Evolutionary conservation across 2,888 invertebrate genomes (phyloP), one percentile per base, ranked within the genome.

Genomic region (Plebejus anna): DNA sequence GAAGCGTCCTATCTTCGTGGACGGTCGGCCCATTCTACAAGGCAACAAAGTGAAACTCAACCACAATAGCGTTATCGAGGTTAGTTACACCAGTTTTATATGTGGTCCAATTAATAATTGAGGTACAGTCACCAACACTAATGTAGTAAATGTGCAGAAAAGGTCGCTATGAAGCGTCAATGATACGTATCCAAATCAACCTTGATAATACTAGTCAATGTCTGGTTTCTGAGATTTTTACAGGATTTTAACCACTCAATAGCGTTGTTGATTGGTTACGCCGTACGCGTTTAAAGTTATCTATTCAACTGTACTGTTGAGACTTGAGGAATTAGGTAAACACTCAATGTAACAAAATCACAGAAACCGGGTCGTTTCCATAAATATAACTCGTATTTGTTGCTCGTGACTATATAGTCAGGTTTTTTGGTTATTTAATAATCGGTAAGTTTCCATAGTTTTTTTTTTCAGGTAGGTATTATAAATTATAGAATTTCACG

Each of bases 21-120:
- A 99, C 88, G 98, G 99, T 1, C 96, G 97, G 78, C 98, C 99
- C 0, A 95, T 99, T 76, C 94, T 98, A 11, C 96, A 96, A 75
- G 98, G 98, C 72, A 97, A 97, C 89, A 98, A 98, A 94, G 97
- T 97, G 77, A 97, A 98, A 83, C 94, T 99, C 22, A 97, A 97
- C 85, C 98, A 99, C 89, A 99, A 99, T 88, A 97, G 98, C 80
- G 97, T 99, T 13, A 97, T 99, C 76, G 99, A 99, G 96, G 97
- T 97, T 89, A 76, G 81, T 47, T 47, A 57, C 6, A n/a, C 66
- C 38, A n/a, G 22, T 51, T 11, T 47, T 22, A 9, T 38, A 36
- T 55, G 66, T 55, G 36, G 13, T 36, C 32, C n/a, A 28, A 51
- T 66, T 75, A 55, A 51, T 51, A 47, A 42, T 38, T 47, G 11